Conservation (phyloP, 2,888 invertebrate species). For the Pantelozetes paolii region DNA sequence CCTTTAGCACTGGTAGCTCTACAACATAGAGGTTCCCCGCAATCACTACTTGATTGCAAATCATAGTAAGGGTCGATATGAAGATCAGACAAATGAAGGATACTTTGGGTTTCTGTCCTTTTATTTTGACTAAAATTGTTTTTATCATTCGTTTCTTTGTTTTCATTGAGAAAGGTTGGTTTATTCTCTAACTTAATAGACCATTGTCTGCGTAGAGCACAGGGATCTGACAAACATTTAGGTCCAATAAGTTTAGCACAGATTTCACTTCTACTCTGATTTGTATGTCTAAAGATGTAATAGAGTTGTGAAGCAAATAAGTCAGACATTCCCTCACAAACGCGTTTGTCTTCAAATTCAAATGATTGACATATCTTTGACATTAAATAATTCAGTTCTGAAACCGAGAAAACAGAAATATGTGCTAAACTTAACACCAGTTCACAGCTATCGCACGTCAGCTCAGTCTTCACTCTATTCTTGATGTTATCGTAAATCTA, state of each 20-base stretch:
- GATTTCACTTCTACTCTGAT: constrained; percentile 32
- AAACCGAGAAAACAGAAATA: neutral
- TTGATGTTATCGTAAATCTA: constrained; percentile 3
- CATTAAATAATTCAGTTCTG: constrained; percentile 2
- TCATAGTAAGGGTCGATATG: constrained; percentile 39
- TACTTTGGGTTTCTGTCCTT: neutral
- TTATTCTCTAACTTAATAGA: neutral
- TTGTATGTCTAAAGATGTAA: constrained; percentile 36
- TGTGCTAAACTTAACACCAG: constrained; percentile 16
- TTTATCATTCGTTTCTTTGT: neutral
- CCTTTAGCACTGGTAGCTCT: neutral
- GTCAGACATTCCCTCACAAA: constrained; percentile 35
- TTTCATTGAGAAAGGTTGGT: neutral
- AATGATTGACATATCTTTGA: constrained; percentile 27
- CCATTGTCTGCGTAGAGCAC: constrained; percentile 23
- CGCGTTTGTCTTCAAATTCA: constrained; percentile 18
- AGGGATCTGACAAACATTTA: constrained; percentile 29
- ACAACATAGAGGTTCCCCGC: constrained; percentile 41
- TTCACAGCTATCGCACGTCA: constrained; percentile 20
- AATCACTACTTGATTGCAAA: neutral
- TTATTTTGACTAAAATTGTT: neutral
- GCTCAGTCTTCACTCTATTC: neutral
- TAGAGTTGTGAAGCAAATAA: constrained; percentile 26
- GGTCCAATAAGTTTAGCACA: constrained; percentile 37
- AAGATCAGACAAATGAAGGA: constrained; percentile 41